These are phyloP conservation scores for Dipodomys spectabilis DNA, from an alignment of 2,113 vertebrate species.

Conservation along the genomic window DNA sequence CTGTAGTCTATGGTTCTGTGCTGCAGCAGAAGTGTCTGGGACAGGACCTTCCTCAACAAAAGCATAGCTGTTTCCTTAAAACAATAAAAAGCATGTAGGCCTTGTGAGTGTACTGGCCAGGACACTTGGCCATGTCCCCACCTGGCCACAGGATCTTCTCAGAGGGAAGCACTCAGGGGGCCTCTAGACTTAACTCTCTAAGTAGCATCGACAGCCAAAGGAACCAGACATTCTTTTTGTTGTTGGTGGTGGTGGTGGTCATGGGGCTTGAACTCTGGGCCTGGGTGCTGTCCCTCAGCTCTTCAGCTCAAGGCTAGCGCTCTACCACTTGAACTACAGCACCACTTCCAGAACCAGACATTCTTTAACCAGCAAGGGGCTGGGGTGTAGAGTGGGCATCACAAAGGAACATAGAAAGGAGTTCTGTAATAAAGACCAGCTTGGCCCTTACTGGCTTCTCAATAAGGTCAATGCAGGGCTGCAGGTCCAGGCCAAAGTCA, in stretches of 20 bases:
- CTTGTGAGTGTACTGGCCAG: neutral
- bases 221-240: too few relatives aligned
- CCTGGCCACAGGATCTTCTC: neutral
- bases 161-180: too few relatives aligned
- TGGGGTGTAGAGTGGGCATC: neutral
- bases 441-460: conserved; percentile 93
- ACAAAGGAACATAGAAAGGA: neutral
- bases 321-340: neutral
- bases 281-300: too few relatives aligned
- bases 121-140: neutral
- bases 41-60: neutral
- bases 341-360: too few relatives aligned
- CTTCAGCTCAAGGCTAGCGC: too few relatives aligned
- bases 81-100: neutral
- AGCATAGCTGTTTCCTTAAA: neutral
- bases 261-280: too few relatives aligned
- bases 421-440: neutral
- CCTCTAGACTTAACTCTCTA: neutral
- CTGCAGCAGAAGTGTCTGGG: neutral
- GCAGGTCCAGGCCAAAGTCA: conserved; percentile 94
- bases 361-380: neutral
- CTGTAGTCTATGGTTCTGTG: rapidly evolving
- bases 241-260: too few relatives aligned
- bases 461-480: conserved; percentile 96
- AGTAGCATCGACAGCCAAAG: rapidly evolving